Evolutionary conservation across 53 echinoderm and acorn worm species (phyloP), one percentile per base, ranked within the genome.

Genomic region (Apostichopus leukothele): DNA sequence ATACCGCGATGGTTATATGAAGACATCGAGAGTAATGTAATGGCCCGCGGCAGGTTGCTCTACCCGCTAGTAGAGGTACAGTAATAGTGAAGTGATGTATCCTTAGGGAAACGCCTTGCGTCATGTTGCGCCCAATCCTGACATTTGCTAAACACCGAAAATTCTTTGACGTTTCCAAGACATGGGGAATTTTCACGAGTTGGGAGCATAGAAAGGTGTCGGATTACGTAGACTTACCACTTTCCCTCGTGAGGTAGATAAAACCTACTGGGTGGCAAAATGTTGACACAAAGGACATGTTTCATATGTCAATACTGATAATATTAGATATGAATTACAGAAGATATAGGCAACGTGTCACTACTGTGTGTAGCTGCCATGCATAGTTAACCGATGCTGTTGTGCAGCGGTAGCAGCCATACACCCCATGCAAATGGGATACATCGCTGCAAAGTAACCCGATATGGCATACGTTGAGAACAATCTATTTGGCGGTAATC

Each of bases 261-360:
- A 81, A 81, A 81, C 59, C 71, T 55, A 59, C 81, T 81, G 81
- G 81, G 81, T 81, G 81, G 81, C 81, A 81, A 81, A 81, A 81
- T 81, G 81, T 81, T 81, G 81, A 81, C 81, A 81, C 81, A 81
- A 81, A 81, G 81, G 81, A 81, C 81, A 81, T 81, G 81, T 81
- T 81, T 81, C 81, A 18, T 81, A 81, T 81, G 81, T 81, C 81
- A 81, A 81, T 81, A 59, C 55, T 54, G 59, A 81, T 81, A 81
- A 81, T 55, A 81, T 54, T 59, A 54, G 81, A 20, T 52, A 79
- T 54, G 79, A 53, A 71, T 71, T 71, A 71, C 71, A 71, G n/a
- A 21, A 71, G 18, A 71, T 63, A 63, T 57, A 57, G 57, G 57
- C 57, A 57, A 57, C 8, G 57, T 10, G 57, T 57, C 57, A 57